phyloP scores from a whole-genome alignment of 2,113 vertebrate genomes.

The Hepsetus odoe region DNA sequence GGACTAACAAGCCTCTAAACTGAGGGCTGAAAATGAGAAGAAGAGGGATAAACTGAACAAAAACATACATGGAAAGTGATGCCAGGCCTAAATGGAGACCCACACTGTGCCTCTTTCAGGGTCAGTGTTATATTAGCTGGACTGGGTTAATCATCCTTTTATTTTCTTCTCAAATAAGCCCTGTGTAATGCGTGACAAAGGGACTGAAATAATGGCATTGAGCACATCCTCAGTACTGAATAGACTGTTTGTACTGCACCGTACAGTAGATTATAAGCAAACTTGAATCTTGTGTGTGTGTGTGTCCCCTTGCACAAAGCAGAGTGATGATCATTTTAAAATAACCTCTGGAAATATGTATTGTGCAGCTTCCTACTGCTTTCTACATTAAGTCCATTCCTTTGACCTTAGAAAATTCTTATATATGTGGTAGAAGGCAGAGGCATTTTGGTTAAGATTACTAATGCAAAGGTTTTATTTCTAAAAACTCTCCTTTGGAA shows the following conservation, averaged over 20 bases:
- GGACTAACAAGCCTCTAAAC: slow-evolving; percentile 14
- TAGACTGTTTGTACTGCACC: slow-evolving; percentile 55
- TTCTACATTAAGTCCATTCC: neutral
- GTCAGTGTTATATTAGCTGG: slow-evolving; percentile 56
- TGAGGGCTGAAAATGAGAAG: slow-evolving; percentile 5
- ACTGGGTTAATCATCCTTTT: slow-evolving; percentile 57
- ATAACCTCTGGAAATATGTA: slow-evolving; percentile 11
- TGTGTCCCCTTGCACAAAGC: neutral
- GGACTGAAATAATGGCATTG: slow-evolving; percentile 44
- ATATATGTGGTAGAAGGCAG: neutral
- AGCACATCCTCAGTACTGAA: slow-evolving; percentile 54
- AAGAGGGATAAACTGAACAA: neutral
- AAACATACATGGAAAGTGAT: slow-evolving; percentile 24
- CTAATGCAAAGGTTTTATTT: neutral
- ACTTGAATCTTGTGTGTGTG: slow-evolving; percentile 3
- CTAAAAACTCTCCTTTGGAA: neutral
- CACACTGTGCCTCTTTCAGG: slow-evolving; percentile 25
- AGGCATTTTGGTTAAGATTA: neutral
- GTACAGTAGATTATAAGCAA: slow-evolving; percentile 31
- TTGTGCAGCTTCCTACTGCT: neutral
- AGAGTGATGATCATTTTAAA: neutral
- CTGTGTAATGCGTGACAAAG: slow-evolving; percentile 55
- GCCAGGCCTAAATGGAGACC: slow-evolving; percentile 45
- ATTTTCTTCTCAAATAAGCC: slow-evolving; percentile 52
- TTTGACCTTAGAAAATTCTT: neutral